Conservation (phyloP, 2,888 invertebrate genomes). For the Euclidia mi region DNA sequence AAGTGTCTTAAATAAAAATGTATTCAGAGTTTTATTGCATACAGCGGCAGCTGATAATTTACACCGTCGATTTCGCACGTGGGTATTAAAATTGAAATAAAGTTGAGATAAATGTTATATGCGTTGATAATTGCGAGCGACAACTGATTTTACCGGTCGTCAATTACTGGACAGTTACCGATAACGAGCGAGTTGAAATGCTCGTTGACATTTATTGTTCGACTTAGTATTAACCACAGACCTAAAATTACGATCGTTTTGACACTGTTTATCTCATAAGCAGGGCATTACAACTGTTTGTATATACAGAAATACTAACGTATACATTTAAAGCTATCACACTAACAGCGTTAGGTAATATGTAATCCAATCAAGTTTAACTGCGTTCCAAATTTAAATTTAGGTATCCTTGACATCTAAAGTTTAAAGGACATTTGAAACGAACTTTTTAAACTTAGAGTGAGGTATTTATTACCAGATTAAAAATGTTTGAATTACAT, state of each 20-base stretch:
- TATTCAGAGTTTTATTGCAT: conserved; percentile 32
- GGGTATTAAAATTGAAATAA: conserved; percentile 35
- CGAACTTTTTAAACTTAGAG: no score
- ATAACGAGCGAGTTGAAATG: conserved; percentile 13
- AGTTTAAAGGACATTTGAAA: no score
- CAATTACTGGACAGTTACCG: conserved; percentile 29
- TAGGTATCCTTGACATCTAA: not conserved
- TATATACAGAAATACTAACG: not conserved
- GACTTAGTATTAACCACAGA: no score
- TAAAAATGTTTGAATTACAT: no score
- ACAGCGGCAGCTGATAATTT: conserved; percentile 56
- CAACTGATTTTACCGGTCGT: conserved; percentile 45
- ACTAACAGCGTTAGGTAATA: no score
- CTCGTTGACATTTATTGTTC: conserved; percentile 16
- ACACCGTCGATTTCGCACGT: conserved; percentile 18
- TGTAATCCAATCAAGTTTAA: no score
- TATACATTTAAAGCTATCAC: not conserved
- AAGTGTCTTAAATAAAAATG: conserved; percentile 45
- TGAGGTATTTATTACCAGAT: no score
- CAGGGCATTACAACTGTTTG: not conserved
- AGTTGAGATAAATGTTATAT: conserved; percentile 42
- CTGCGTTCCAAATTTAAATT: not conserved
- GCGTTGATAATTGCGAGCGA: conserved; percentile 33
- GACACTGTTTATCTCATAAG: conserved; percentile 3
- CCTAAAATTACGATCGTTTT: no score